A percentile compares a stretch with the other conserved stretches of the same genome.
Conservation (phyloP, 2,888 invertebrate species). For the Oligia fasciuncula region DNA sequence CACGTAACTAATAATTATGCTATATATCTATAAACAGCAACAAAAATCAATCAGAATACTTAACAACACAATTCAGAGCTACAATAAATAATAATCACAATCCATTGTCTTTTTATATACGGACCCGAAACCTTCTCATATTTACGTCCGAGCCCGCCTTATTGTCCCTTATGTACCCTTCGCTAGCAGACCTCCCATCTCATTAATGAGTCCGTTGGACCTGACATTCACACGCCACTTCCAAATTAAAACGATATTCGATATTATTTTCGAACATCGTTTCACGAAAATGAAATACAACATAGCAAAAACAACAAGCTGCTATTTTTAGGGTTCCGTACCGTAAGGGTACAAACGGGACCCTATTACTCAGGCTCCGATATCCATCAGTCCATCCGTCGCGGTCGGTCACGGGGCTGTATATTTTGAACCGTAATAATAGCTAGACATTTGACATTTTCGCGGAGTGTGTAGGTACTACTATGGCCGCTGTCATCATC, state of each 20-base stretch:
- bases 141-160: constrained; percentile 17
- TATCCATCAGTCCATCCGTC: background rate
- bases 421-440: background rate
- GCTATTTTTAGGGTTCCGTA: constrained; percentile 3
- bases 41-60: background rate
- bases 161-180: constrained; percentile 32
- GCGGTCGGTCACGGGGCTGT: background rate
- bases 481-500: no score
- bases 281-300: constrained; percentile 42
- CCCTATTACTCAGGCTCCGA: background rate
- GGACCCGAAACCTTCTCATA: constrained; percentile 27
- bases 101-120: constrained; percentile 23
- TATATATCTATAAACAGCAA: background rate
- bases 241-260: constrained; percentile 53
- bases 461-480: background rate
- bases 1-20: no score
- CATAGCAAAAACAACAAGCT: background rate
- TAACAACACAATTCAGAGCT: background rate
- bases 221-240: constrained; percentile 28
- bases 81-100: constrained; percentile 17
- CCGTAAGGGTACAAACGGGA: background rate
- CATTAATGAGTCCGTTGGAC: constrained; percentile 46
- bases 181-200: constrained; percentile 35
- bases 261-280: constrained; percentile 30
- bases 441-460: background rate